phyloP scores from a whole-genome alignment of 2,113 vertebrate genomes.

The Mus pahari region DNA sequence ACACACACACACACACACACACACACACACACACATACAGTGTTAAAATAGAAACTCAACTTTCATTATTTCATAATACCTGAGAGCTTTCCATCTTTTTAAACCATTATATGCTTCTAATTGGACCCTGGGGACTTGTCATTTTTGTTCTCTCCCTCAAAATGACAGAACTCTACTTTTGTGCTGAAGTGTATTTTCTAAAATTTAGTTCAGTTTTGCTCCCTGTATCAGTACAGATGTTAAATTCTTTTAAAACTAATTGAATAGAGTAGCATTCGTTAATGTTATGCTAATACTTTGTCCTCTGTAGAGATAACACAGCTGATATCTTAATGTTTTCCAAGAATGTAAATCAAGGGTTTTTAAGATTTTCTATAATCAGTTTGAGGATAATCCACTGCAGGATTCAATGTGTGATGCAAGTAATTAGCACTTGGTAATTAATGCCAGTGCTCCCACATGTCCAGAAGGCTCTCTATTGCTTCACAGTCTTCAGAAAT shows the following conservation, averaged over 20 bases:
- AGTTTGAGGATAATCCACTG: constrained; percentile 54
- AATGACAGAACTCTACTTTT: neutral
- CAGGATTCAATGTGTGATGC: constrained; percentile 65
- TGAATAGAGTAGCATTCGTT: neutral
- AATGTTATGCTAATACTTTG: neutral
- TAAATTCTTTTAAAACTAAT: constrained; percentile 8
- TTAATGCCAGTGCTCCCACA: constrained; percentile 61
- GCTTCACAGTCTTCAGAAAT: constrained; percentile 59
- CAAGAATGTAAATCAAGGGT: constrained; percentile 47
- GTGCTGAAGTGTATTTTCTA: neutral
- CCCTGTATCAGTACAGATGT: constrained; percentile 7
- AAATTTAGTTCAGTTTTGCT: neutral
- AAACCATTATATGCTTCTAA: constrained; percentile 81
- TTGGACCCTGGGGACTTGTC: constrained; percentile 82
- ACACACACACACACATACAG: neutral
- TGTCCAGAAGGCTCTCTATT: neutral
- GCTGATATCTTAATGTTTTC: constrained; percentile 46
- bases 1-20: neutral
- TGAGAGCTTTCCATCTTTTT: constrained; percentile 85
- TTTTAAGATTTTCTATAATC: constrained; percentile 67
- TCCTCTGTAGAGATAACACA: neutral
- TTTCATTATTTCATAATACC: constrained; percentile 76
- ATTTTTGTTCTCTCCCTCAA: constrained; percentile 32
- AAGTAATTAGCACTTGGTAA: constrained; percentile 77
- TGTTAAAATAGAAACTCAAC: constrained; percentile 48